Percentiles rank a stretch among this genome's conserved stretches.
Evolutionary conservation across 2,888 invertebrate genomes (phyloP).

Genomic region (Agriopis leucophaearia): DNA sequence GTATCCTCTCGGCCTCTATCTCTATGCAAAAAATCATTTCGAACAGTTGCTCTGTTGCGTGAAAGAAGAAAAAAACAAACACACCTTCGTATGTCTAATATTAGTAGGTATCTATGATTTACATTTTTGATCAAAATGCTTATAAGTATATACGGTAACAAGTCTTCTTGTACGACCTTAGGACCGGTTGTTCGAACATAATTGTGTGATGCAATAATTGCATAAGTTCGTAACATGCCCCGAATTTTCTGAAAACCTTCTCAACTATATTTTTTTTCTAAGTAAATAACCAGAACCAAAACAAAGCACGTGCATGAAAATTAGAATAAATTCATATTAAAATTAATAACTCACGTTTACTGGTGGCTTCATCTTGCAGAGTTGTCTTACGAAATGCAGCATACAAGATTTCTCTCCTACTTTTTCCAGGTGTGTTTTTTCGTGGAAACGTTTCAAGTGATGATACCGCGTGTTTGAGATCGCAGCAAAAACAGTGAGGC

Average conservation of each 20-base stretch:
- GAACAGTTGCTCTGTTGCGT: too few relatives aligned
- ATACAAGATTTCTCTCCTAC: conserved; percentile 55
- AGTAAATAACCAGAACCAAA: conserved; percentile 17
- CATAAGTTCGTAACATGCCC: background rate
- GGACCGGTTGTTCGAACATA: background rate
- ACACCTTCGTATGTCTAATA: too few relatives aligned
- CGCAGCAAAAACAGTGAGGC: conserved; percentile 63
- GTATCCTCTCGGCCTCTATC: too few relatives aligned
- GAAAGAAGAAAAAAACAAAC: too few relatives aligned
- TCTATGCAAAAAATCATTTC: too few relatives aligned
- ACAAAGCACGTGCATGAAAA: conserved; percentile 11
- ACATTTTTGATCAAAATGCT: background rate
- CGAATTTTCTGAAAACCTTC: background rate
- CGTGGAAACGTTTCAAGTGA: conserved; percentile 21
- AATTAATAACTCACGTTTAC: conserved; percentile 71
- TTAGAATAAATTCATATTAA: conserved; percentile 2
- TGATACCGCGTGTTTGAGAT: conserved; percentile 56
- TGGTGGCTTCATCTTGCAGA: conserved; percentile 81
- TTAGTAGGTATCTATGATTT: too few relatives aligned
- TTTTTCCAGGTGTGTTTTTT: conserved; percentile 4
- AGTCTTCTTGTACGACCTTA: too few relatives aligned
- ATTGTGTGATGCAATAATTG: too few relatives aligned
- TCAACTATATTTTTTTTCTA: background rate
- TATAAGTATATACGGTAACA: too few relatives aligned
- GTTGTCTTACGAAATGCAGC: conserved; percentile 69